These are phyloP conservation scores for Tachypleus tridentatus DNA, from an alignment of 1,140 invertebrate species.

Conservation along the genomic window DNA sequence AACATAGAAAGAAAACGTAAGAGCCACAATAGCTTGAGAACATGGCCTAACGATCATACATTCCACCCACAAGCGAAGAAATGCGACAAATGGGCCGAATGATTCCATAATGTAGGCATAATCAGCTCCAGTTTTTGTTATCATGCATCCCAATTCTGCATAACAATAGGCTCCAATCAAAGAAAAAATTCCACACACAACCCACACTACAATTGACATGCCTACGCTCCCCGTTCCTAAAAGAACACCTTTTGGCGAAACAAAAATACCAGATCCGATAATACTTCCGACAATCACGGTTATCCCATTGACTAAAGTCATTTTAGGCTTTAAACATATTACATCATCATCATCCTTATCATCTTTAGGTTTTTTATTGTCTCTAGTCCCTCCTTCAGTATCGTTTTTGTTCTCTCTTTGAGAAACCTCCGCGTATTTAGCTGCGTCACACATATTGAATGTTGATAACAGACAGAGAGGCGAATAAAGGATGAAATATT, in stretches of 20 bases:
- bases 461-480: too few relatives aligned
- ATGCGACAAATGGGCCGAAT: slow-evolving; percentile 57
- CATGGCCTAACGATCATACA: slow-evolving; percentile 94
- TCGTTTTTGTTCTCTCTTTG: too few relatives aligned
- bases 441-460: too few relatives aligned
- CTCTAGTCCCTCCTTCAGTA: too few relatives aligned
- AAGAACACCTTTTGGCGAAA: slow-evolving; percentile 78
- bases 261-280: slow-evolving; percentile 89
- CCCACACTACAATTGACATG: slow-evolving; percentile 74
- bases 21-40: slow-evolving; percentile 86
- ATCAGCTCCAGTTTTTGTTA: slow-evolving; percentile 57
- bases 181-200: slow-evolving; percentile 67
- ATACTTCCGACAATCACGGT: slow-evolving; percentile 91
- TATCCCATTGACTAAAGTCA: slow-evolving; percentile 81
- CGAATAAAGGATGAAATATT: too few relatives aligned
- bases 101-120: slow-evolving; percentile 96
- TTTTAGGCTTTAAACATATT: slow-evolving; percentile 68
- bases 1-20: slow-evolving; percentile 67
- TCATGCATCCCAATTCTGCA: slow-evolving; percentile 85
- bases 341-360: slow-evolving; percentile 20
- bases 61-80: slow-evolving; percentile 81
- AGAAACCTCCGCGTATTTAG: too few relatives aligned
- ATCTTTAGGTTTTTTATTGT: too few relatives aligned
- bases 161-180: slow-evolving; percentile 90
- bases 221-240: slow-evolving; percentile 77